Evolutionary conservation across 2,797 vertebrate genomes (phyloP).

Genomic region (Bradypodion pumilum): DNA sequence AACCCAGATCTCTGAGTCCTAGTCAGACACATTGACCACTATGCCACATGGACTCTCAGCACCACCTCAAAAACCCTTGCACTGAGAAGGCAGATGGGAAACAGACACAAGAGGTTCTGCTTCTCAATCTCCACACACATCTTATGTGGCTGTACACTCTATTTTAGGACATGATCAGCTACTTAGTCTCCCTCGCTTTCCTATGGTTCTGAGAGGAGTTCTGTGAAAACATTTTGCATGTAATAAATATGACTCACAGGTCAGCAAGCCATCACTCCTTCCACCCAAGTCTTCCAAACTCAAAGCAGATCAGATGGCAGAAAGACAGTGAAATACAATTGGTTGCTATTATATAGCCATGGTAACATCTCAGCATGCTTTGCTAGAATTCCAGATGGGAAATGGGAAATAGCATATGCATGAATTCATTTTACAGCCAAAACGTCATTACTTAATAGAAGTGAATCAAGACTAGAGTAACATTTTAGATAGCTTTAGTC

Average conservation of each 20-base stretch:
- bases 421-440: not conserved
- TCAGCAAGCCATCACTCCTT: constrained; percentile 50
- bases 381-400: constrained; percentile 32
- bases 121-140: constrained; percentile 21
- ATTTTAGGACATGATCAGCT: constrained; percentile 18
- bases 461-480: not conserved
- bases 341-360: constrained; percentile 31
- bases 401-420: not conserved
- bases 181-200: constrained; percentile 32
- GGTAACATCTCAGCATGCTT: constrained; percentile 39
- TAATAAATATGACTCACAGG: constrained; percentile 59
- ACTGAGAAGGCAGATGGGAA: not conserved
- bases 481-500: constrained; percentile 18
- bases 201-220: constrained; percentile 45
- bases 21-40: too few relatives aligned
- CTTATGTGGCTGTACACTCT: not conserved
- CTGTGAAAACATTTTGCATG: constrained; percentile 53
- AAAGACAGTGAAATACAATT: constrained; percentile 37
- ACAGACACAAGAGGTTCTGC: not conserved
- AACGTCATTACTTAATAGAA: constrained; percentile 14
- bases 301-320: constrained; percentile 49
- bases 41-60: too few relatives aligned
- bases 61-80: constrained; percentile 20
- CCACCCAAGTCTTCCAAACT: constrained; percentile 47
- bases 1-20: too few relatives aligned